Conservation (phyloP, 2,888 invertebrate genomes). For the Eledone cirrhosa region DNA sequence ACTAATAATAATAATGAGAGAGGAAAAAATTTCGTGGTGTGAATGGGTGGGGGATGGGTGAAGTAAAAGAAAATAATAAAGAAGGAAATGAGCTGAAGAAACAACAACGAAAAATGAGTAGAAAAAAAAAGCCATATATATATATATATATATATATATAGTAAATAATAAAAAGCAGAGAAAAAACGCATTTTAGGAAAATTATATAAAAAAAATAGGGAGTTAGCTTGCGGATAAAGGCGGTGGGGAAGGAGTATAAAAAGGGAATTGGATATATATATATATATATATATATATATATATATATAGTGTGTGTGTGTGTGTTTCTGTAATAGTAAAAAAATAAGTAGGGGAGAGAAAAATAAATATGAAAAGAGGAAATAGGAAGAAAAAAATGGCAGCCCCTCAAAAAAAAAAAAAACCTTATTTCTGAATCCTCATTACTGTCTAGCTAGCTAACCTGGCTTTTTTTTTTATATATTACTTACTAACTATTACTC, state of each 20-base stretch:
- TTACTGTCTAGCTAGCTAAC: conserved; percentile 25
- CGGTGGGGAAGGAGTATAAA: no score
- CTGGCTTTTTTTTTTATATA: conserved; percentile 3
- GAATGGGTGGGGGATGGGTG: not conserved
- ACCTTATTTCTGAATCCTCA: conserved; percentile 22
- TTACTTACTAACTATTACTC: no score
- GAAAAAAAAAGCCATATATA: no score
- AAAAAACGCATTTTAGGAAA: conserved; percentile 2
- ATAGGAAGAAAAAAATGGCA: conserved; percentile 1
- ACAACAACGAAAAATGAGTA: no score
- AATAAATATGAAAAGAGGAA: conserved; percentile 12
- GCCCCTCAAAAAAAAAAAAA: not conserved
- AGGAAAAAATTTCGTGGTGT: not conserved
- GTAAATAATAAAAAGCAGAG: no score
- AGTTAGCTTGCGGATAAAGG: not conserved
- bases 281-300: no score
- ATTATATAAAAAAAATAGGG: conserved; percentile 13
- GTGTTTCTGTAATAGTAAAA: no score
- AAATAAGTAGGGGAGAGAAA: not conserved
- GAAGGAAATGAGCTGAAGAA: not conserved
- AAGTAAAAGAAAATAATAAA: not conserved
- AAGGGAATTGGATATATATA: no score
- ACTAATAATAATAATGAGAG: conserved; percentile 9
- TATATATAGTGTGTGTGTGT: no score
- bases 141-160: no score